These are phyloP conservation scores for Astropecten irregularis DNA, from an alignment of 53 echinoderm and acorn worm genomes.

Conservation along the genomic window DNA sequence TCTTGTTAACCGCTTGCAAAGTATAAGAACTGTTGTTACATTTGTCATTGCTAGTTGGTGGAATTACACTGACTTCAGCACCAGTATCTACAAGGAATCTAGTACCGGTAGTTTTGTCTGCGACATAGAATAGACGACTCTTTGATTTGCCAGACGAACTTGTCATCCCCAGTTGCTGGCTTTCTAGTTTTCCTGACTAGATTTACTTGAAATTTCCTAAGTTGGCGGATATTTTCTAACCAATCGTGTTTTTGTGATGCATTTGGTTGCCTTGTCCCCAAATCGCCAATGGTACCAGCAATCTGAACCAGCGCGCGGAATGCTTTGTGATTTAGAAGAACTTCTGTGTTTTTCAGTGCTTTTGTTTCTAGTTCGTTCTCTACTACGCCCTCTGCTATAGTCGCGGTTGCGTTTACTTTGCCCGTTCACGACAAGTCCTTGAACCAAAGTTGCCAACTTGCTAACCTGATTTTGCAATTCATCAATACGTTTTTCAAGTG, in stretches of 20 bases:
- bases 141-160: background rate
- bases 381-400: too few species aligned
- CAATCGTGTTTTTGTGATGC: conserved; percentile 16
- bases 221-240: background rate
- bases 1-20: conserved; percentile 38
- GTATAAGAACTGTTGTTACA: too few species aligned
- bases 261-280: background rate
- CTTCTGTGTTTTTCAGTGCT: background rate
- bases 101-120: background rate
- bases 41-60: conserved; percentile 1
- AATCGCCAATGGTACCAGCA: conserved; percentile 58
- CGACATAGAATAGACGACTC: too few species aligned
- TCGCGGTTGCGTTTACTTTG: background rate
- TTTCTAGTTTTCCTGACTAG: too few species aligned
- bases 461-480: too few species aligned
- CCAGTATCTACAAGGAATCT: too few species aligned
- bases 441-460: too few species aligned
- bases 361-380: background rate
- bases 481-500: too few species aligned
- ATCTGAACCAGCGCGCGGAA: background rate
- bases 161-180: background rate
- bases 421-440: too few species aligned
- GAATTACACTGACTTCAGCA: too few species aligned
- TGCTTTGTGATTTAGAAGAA: background rate
- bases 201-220: background rate